Percentiles rank a stretch among this genome's conserved stretches.
These are phyloP conservation scores for Channa argus DNA, from an alignment of 2,113 vertebrate genomes.

Conservation along the genomic window DNA sequence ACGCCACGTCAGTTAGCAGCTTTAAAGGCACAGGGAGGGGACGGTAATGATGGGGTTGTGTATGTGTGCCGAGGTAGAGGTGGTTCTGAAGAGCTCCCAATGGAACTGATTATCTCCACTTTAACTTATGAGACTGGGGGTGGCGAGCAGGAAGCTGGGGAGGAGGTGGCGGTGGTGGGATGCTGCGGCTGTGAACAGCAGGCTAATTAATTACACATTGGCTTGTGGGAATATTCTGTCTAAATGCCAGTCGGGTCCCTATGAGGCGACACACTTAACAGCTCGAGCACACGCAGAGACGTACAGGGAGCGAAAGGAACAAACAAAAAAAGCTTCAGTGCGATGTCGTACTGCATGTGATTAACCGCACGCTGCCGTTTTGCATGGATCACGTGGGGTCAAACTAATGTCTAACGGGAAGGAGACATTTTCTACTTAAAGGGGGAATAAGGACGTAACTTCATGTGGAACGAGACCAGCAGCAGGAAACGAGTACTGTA, in stretches of 20 bases:
- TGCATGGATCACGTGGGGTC: neutral
- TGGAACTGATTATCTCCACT: slow-evolving; percentile 81
- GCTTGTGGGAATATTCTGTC: slow-evolving; percentile 86
- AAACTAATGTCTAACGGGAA: neutral
- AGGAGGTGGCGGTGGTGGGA: slow-evolving; percentile 54
- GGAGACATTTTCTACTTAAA: slow-evolving; percentile 7
- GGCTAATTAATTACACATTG: slow-evolving; percentile 90
- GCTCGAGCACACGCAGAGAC: slow-evolving; percentile 41
- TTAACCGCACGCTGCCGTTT: neutral
- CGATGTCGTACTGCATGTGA: neutral
- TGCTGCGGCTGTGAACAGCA: slow-evolving; percentile 73
- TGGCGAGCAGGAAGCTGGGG: slow-evolving; percentile 51
- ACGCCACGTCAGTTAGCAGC: slow-evolving; percentile 44
- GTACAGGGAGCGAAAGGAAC: slow-evolving; percentile 27
- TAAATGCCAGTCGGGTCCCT: slow-evolving; percentile 82
- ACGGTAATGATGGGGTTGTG: slow-evolving; percentile 18
- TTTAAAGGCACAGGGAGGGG: slow-evolving; percentile 38
- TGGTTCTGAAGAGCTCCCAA: slow-evolving; percentile 72
- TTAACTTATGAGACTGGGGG: slow-evolving; percentile 54
- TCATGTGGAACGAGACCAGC: no score
- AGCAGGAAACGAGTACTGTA: no score
- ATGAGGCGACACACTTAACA: slow-evolving; percentile 77
- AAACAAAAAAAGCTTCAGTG: neutral
- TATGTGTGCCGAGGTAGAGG: slow-evolving; percentile 16
- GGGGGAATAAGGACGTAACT: neutral